Evolutionary conservation across 2,797 vertebrate species (phyloP), one percentile per base, ranked within the genome.

Genomic region (Spizella passerina): DNA sequence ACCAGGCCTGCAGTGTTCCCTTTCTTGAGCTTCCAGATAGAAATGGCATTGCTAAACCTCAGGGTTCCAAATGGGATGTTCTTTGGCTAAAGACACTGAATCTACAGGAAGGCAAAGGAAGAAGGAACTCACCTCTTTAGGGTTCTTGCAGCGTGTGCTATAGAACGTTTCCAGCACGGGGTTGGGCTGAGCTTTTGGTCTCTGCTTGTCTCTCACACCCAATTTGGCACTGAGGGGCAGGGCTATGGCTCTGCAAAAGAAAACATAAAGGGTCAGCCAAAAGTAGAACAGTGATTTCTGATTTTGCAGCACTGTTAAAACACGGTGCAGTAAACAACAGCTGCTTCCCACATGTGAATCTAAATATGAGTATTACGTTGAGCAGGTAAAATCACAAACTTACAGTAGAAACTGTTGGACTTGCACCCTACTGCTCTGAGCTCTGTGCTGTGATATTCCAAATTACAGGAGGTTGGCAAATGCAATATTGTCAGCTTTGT

Each of bases 161-260:
- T 99, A 99, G 97, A 98, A 99, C 3, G 88, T 87, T 96, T 99
- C 99, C 96, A 99, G 96, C 60, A 97, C 63, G 1, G 98, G 97
- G 63, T 98, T 94, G 21, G 94, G 90, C 21, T 97, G 76, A 7
- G 96, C 97, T 66, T 90, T 97, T 97, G 88, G 97, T 94, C 88
- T 89, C 88, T 93, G 61, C 96, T 90, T 96, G 83, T 99, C 98
- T 81, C 78, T 98, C 61, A 99, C 98, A 4, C 99, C 98, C 93
- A 99, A 89, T 91, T 59, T 88, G 89, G 53, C 97, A 95, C 99
- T 98, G 57, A 99, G 96, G 7, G 99, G 99, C 71, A 98, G 53
- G 9, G 97, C 98, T 11, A 99, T 32, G 29, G 97, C 86, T 97
- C 99, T 99, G 95, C 20, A 61, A 81, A 34, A 86, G 43, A 55